Conservation (phyloP, 2,113 vertebrate species). For the Corynorhinus townsendii region DNA sequence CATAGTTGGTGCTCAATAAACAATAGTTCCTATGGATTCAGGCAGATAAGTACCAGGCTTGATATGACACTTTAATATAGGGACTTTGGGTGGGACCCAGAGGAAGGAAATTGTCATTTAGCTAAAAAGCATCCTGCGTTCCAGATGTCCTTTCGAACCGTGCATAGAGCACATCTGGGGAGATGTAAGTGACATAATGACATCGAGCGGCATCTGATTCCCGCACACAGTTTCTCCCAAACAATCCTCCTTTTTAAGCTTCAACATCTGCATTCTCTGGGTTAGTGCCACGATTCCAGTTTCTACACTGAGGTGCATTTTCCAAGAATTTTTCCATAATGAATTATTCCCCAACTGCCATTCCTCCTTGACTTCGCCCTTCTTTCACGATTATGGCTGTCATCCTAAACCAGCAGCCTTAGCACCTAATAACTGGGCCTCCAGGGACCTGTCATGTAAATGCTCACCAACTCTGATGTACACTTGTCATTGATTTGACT, state of each 20-base stretch:
- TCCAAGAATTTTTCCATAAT: neutral
- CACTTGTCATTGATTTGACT: neutral
- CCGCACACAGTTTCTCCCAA: neutral
- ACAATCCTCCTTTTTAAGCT: neutral
- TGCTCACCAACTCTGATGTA: neutral
- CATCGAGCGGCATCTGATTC: neutral
- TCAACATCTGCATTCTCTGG: constrained; percentile 28
- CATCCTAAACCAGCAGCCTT: neutral
- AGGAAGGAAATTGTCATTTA: neutral
- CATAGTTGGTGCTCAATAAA: neutral
- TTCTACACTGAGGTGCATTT: neutral
- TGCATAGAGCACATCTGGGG: neutral
- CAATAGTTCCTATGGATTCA: neutral
- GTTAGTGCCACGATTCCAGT: neutral
- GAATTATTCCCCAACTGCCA: neutral
- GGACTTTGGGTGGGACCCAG: neutral
- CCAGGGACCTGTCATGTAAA: neutral
- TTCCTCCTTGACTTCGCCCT: neutral
- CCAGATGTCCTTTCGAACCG: neutral
- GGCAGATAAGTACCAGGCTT: neutral
- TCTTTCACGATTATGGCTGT: neutral
- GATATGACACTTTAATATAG: neutral
- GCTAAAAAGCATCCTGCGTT: neutral
- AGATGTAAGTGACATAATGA: neutral
- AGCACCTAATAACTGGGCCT: neutral